A percentile compares a stretch with the other conserved stretches of the same genome.
Evolutionary conservation across 2,113 vertebrate species (phyloP).

Genomic region (Crotalus horridus): DNA sequence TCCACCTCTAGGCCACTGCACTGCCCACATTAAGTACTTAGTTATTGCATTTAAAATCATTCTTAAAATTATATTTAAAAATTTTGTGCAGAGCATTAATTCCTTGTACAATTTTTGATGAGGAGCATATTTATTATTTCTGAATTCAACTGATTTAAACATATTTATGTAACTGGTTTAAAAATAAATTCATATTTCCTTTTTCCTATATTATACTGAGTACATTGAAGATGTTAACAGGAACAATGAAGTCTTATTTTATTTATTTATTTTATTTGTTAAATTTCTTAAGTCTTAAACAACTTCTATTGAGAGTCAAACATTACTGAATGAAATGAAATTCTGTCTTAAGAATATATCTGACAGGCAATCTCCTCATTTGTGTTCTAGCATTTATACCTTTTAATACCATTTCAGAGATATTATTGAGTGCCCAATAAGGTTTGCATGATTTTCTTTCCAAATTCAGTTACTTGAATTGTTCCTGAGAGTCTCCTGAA

Average conservation of each 20-base stretch:
- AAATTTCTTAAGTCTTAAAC: background rate
- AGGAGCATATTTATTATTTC: background rate
- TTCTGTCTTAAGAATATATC: background rate
- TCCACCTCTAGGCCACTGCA: background rate
- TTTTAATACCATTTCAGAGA: conserved; percentile 16
- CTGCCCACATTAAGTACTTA: background rate
- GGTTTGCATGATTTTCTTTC: background rate
- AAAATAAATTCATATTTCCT: background rate
- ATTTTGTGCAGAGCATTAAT: background rate
- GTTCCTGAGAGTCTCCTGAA: background rate
- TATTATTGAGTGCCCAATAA: background rate
- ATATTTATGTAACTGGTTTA: background rate
- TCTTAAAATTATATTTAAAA: background rate
- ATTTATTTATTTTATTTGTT: background rate
- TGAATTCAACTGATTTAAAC: background rate
- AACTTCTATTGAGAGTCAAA: background rate
- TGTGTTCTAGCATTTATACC: background rate
- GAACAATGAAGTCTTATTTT: background rate
- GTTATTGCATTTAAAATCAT: background rate
- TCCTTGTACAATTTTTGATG: background rate
- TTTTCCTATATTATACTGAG: background rate
- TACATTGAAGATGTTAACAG: background rate
- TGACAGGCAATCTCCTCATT: background rate
- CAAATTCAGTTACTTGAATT: background rate
- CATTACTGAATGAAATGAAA: background rate